Evolutionary conservation across 2,113 vertebrate species (phyloP).

Genomic region (Fukomys damarensis): DNA sequence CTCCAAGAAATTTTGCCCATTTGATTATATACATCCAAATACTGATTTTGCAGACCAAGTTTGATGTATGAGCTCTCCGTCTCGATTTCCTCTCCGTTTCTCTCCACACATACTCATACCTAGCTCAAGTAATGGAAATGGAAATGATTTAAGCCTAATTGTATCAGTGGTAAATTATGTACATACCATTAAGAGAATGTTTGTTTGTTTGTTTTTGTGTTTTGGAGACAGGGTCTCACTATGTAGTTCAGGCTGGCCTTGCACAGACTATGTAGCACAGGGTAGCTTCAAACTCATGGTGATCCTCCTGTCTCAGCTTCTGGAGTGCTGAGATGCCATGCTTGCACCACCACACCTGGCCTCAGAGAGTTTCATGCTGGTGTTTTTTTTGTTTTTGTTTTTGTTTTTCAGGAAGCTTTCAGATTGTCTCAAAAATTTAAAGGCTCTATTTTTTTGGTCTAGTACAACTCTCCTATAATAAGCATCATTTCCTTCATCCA

Average conservation of each 20-base stretch:
- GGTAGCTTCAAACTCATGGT: neutral
- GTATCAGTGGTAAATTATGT: constrained; percentile 6
- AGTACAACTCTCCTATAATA: neutral
- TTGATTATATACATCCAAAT: neutral
- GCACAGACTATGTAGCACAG: neutral
- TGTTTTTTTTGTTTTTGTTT: no score
- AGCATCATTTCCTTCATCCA: neutral
- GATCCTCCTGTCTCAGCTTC: neutral
- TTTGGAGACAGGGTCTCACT: neutral
- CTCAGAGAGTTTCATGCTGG: neutral
- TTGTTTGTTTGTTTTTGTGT: neutral
- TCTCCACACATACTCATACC: neutral
- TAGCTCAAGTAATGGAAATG: neutral
- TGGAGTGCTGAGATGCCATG: neutral
- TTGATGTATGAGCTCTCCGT: neutral
- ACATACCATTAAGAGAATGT: constrained; percentile 7
- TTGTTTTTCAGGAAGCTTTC: constrained; percentile 47
- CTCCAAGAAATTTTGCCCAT: neutral
- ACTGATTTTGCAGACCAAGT: neutral
- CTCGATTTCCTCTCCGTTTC: neutral
- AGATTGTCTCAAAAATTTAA: constrained; percentile 50
- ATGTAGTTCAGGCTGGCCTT: neutral
- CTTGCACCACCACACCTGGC: neutral
- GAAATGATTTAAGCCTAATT: constrained; percentile 37
- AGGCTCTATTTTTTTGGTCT: neutral